Evolutionary conservation across 2,113 vertebrate genomes (phyloP).

Genomic region (Aphyosemion australe): DNA sequence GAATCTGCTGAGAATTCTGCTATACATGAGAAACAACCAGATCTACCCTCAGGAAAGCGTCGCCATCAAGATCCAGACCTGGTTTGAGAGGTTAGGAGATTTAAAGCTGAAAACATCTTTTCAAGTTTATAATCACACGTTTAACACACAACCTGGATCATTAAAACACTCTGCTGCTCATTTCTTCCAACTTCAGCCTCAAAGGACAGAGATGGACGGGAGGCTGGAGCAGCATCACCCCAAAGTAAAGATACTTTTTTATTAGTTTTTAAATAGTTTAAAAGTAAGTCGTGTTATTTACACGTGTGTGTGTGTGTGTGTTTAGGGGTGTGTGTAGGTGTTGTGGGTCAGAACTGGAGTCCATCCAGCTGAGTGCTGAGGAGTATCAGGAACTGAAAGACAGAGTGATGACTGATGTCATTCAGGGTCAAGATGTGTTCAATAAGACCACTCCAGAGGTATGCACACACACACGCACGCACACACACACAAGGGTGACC

Average conservation of each 20-base stretch:
- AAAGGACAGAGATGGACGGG: constrained; percentile 86
- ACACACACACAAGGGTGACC: too few species aligned
- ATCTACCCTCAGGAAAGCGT: constrained; percentile 85
- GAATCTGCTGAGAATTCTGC: constrained; percentile 82
- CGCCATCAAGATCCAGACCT: constrained; percentile 84
- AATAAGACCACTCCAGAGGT: constrained; percentile 92
- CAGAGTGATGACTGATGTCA: constrained; percentile 85
- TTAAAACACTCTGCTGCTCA: constrained; percentile 2
- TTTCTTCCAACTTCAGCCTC: constrained; percentile 75
- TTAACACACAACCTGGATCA: too few species aligned
- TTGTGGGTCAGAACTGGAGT: constrained; percentile 85
- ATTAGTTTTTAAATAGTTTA: neutral
- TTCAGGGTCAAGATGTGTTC: constrained; percentile 88
- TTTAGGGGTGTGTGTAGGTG: constrained; percentile 84
- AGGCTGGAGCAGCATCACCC: constrained; percentile 74
- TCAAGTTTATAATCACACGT: too few species aligned
- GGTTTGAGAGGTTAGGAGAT: constrained; percentile 92
- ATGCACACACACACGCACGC: neutral
- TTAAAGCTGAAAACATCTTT: too few species aligned
- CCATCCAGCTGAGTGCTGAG: constrained; percentile 84
- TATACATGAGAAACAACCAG: constrained; percentile 87
- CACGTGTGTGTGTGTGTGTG: constrained; percentile 27
- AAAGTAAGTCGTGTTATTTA: neutral
- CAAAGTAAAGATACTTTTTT: constrained; percentile 79
- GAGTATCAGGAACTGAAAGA: constrained; percentile 87